Evolutionary conservation across 1,140 invertebrate species (phyloP).

Genomic region (Drosophila obscura): DNA sequence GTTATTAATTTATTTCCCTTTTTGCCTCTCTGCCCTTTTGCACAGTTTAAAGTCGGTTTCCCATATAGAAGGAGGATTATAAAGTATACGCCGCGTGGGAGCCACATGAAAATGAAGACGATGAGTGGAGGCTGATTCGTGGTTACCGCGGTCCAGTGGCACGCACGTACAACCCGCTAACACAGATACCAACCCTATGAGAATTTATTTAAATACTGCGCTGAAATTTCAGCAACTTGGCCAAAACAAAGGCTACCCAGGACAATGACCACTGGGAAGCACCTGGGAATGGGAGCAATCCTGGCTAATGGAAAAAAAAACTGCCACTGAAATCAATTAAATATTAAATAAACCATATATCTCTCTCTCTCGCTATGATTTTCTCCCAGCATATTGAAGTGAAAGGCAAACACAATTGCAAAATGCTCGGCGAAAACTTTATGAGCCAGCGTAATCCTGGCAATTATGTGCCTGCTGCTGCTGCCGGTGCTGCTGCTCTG

Average conservation of each 20-base stretch:
- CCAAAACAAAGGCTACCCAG: conserved; percentile 6
- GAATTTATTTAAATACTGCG: conserved; percentile 33
- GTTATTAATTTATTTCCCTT: conserved; percentile 52
- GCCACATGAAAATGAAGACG: neutral
- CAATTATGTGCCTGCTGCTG: conserved; percentile 61
- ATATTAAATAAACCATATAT: conserved; percentile 77
- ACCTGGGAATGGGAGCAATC: neutral
- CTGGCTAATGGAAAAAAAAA: conserved; percentile 52
- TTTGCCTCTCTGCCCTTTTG: neutral
- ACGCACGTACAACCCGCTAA: conserved; percentile 29
- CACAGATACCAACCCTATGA: conserved; percentile 22
- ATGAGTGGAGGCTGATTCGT: conserved; percentile 1
- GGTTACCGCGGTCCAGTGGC: conserved; percentile 24
- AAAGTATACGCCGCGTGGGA: conserved; percentile 18
- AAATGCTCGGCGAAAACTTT: conserved; percentile 53
- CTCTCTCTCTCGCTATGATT: neutral
- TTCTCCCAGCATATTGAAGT: conserved; percentile 30
- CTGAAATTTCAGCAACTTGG: conserved; percentile 13
- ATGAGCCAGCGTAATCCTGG: conserved; percentile 70
- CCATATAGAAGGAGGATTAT: conserved; percentile 8
- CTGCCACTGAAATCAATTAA: conserved; percentile 71
- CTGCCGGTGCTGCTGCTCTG: neutral
- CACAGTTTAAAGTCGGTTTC: conserved; percentile 45
- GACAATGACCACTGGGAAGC: conserved; percentile 4
- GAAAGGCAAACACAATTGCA: conserved; percentile 70